Conservation (phyloP, 2,797 vertebrate genomes). For the Malacoraja senta region DNA sequence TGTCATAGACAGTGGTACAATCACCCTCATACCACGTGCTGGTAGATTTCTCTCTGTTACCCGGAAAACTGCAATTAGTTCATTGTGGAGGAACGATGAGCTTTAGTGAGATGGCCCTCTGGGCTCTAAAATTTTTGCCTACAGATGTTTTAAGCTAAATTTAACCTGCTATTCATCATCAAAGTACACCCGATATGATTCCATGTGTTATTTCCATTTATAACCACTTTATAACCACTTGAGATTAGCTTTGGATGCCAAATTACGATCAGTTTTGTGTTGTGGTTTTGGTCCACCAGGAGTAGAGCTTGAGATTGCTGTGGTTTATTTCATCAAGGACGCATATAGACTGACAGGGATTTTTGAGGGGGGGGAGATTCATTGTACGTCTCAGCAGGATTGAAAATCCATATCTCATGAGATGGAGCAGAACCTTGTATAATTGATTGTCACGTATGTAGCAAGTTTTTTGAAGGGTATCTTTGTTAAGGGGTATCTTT, state of each 20-base stretch:
- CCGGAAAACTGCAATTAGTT: not conserved
- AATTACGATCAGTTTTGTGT: conserved; percentile 11
- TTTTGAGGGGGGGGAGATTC: not conserved
- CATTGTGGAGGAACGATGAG: not conserved
- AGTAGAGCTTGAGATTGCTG: not conserved
- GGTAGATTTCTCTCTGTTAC: not conserved
- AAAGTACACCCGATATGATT: not conserved
- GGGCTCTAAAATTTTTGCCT: not conserved
- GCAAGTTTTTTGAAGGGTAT: not conserved
- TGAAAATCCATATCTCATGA: not conserved
- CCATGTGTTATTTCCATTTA: conserved; percentile 7
- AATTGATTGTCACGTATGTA: not conserved
- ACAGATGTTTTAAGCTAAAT: not conserved
- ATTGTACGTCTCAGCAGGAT: not conserved
- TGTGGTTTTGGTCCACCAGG: not conserved
- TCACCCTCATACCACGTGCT: not conserved
- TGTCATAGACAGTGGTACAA: not conserved
- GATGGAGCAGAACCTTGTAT: not conserved
- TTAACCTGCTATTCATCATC: not conserved
- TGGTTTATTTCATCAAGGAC: not conserved
- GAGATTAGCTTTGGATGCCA: not conserved
- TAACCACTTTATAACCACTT: not conserved
- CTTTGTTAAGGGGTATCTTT: not conserved
- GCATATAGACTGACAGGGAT: not conserved
- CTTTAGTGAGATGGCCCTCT: not conserved